Evolutionary conservation across 1,140 invertebrate genomes (phyloP).

Genomic region (Daktulosphaira vitifoliae): DNA sequence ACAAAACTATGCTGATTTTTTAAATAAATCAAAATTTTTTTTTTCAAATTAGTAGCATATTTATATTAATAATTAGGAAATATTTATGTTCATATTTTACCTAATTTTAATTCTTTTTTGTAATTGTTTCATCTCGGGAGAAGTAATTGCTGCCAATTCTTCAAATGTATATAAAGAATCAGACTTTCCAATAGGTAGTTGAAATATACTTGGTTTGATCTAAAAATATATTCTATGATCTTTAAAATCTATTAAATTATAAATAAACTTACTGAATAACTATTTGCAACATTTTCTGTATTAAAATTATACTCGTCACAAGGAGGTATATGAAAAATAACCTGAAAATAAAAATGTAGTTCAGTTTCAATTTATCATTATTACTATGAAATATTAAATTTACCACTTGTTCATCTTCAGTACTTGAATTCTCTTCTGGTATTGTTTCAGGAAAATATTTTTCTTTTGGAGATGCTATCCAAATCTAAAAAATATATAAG

Average conservation of each 20-base stretch:
- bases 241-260: constrained; percentile 16
- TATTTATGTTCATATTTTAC: no score
- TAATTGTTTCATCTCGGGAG: constrained; percentile 34
- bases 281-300: constrained; percentile 7
- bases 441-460: constrained; percentile 83
- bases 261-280: constrained; percentile 26
- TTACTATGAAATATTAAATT: constrained; percentile 37
- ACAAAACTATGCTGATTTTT: no score
- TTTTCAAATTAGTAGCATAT: no score
- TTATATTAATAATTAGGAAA: no score
- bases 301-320: constrained; percentile 54
- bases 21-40: no score
- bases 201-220: constrained; percentile 53
- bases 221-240: constrained; percentile 36
- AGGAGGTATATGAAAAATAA: constrained; percentile 66
- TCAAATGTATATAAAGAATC: constrained; percentile 20
- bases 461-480: constrained; percentile 76
- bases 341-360: constrained; percentile 44
- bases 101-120: constrained; percentile 36
- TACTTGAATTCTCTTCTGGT: constrained; percentile 82
- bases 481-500: constrained; percentile 43
- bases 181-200: constrained; percentile 46
- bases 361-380: constrained; percentile 3
- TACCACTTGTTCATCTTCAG: constrained; percentile 82
- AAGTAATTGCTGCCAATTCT: constrained; percentile 16